Base-by-base conservation (phyloP, 2,888 invertebrate species). In the Spilosoma lubricipeda region DNA sequence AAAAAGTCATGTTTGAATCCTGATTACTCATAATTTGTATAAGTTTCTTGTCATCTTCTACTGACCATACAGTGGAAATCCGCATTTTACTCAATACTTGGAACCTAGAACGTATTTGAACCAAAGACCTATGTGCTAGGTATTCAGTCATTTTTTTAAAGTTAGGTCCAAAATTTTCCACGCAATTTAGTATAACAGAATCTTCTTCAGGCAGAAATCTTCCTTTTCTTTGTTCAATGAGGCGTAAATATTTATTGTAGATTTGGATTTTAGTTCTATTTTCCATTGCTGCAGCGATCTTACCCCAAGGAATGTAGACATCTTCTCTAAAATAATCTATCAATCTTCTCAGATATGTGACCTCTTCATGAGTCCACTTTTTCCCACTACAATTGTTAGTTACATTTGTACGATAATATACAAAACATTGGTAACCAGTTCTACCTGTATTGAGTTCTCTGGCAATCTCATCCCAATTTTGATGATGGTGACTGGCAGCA, bases 271-370 rank as follows among this genome's bases (percentile, higher is more conserved):
- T 97, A 0, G 96, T 96, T 79, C 97, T 95, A 76, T 96, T 96
- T 18, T 96, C 96, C 91, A 98, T 97, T 70, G 96, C 96, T 39
- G 95, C 94, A 1, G 96, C 95, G 13, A 98, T 97, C 87, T 96
- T 96, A 5, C 96, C 96, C 98, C 98, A 98, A 1, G 98, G 97
- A 79, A 98, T 97, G 67, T 96, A 96, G 76, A 96, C 94, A 30
- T 97, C 98, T 73, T 97, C 94, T 79, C 94, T 96, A 79, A 97
- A 96, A 77, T 93, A 93, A n/a, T 97, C 96, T 0, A 98, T 96
- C 2, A 97, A 90, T 73, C 96, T 94, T 56, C 95, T 87, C 4
- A 99, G 93, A 69, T 96, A 95, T 70, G 96, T 93, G 83, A 98
- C 97, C 88, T 99, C 98, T 67, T 96, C 96, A 20, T 91, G 87